Base-by-base conservation (phyloP, 1,140 invertebrate genomes). In the Melitaea cinxia region DNA sequence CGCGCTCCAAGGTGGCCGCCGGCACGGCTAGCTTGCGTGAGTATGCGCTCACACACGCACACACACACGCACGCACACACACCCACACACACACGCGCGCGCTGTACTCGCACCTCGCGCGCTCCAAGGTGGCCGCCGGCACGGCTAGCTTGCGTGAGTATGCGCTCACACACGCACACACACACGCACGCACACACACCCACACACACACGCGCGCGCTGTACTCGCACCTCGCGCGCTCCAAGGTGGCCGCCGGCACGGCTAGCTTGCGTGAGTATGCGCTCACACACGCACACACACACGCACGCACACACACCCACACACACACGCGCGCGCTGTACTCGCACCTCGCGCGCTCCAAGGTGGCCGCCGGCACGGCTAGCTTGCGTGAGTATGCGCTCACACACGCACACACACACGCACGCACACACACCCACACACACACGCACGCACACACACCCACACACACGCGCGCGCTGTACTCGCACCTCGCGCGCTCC, bases 301-400 rank as follows among this genome's bases (percentile, higher is more conserved):
- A 3, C 33, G 3, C 33, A n/a, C n/a, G n/a, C n/a, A n/a, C n/a
- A n/a, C n/a, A n/a, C n/a, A n/a, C n/a, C n/a, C n/a, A n/a, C n/a
- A n/a, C n/a, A n/a, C n/a, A n/a, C n/a, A n/a, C 94, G 0, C 92
- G 96, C 62, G 94, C 95, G 28, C 93, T 96, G 68, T 97, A 97
- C 85, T 95, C 95, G 15, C 94, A 95, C 68, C 93, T 96, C 83
- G 94, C 94, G 42, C 91, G 96, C 24, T 93, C 95, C 63, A 96
- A 96, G 90, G 91, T 94, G 37, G 93, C 94, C 52, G 93, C 93
- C 62, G 94, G 93, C 71, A 93, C 93, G 0, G 95, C 95, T 24
- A 95, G 95, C 68, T 83, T 95, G 78, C 94, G 95, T 96, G 92
- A 95, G 95, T 95, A 75, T n/a, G 12, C 37, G 0, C 0, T 1